Conservation (phyloP, 2,113 vertebrate species). For the Sinocyclocheilus grahami region DNA sequence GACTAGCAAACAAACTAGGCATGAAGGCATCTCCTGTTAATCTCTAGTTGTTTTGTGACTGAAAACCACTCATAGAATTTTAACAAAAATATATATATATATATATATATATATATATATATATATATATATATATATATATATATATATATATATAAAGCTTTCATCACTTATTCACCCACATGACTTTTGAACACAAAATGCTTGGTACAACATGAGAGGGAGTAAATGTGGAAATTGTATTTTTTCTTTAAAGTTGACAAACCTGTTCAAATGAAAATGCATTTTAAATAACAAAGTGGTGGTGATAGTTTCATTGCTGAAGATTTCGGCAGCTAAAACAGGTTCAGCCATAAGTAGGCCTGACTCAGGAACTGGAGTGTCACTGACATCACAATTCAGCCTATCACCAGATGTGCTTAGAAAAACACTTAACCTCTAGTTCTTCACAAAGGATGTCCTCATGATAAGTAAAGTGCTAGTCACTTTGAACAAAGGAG, state of each 20-base stretch:
- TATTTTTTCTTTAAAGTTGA: neutral
- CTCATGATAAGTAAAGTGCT: slow-evolving; percentile 23
- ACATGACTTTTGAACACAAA: neutral
- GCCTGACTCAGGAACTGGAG: neutral
- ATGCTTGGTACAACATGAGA: neutral
- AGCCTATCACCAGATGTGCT: neutral
- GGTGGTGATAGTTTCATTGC: too few relatives aligned
- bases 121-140: neutral
- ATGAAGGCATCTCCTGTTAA: neutral
- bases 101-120: too few relatives aligned
- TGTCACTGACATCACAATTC: neutral
- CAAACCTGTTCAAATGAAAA: neutral
- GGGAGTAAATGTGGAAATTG: neutral
- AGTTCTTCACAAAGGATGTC: neutral
- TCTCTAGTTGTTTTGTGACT: neutral
- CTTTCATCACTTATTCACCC: neutral
- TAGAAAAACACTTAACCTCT: slow-evolving; percentile 16
- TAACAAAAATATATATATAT: neutral
- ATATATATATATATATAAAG: neutral
- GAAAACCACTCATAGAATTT: neutral
- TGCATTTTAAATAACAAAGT: neutral
- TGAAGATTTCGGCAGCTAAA: neutral
- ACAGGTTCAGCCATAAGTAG: neutral
- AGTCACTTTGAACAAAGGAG: neutral
- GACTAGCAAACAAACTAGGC: neutral